These are phyloP conservation scores for Pegoplata infirma DNA, from an alignment of 2,888 invertebrate species.

Conservation along the genomic window DNA sequence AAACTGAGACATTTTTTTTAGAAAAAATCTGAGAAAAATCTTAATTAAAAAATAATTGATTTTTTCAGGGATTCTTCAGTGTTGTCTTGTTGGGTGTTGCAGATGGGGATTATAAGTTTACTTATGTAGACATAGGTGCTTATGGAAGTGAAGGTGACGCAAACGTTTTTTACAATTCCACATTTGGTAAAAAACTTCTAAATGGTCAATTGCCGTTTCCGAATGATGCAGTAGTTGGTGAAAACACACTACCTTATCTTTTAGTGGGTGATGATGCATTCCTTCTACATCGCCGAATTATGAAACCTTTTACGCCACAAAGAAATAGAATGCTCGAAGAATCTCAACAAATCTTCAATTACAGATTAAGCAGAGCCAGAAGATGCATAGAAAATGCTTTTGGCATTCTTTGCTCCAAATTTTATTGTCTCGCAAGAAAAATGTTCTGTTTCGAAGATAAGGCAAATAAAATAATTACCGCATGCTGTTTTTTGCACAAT, in stretches of 20 bases:
- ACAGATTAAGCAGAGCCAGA: slow-evolving; percentile 4
- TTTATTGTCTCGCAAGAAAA: slow-evolving; percentile 1
- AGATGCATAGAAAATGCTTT: slow-evolving; percentile 16
- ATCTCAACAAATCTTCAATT: not conserved
- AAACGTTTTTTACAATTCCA: slow-evolving; percentile 20
- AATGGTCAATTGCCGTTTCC: not conserved
- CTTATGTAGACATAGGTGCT: slow-evolving; percentile 15
- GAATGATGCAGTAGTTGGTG: not conserved
- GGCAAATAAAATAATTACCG: not conserved
- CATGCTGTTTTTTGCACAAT: slow-evolving; percentile 1
- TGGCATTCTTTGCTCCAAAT: slow-evolving; percentile 8
- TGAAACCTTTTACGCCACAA: slow-evolving; percentile 12
- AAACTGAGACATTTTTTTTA: too few relatives aligned
- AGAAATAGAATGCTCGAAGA: not conserved
- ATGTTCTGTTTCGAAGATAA: slow-evolving; percentile 6
- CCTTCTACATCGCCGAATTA: not conserved
- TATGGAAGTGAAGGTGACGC: slow-evolving; percentile 16
- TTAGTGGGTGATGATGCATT: slow-evolving; percentile 26
- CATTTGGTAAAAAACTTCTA: not conserved
- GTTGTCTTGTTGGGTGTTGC: slow-evolving; percentile 13
- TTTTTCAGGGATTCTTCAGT: slow-evolving; percentile 22
- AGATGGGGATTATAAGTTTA: slow-evolving; percentile 26
- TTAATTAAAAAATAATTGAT: too few relatives aligned
- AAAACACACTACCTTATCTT: not conserved
- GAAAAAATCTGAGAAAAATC: too few relatives aligned